phyloP scores from a whole-genome alignment of 2,888 invertebrate species.

The Busseola fusca region DNA sequence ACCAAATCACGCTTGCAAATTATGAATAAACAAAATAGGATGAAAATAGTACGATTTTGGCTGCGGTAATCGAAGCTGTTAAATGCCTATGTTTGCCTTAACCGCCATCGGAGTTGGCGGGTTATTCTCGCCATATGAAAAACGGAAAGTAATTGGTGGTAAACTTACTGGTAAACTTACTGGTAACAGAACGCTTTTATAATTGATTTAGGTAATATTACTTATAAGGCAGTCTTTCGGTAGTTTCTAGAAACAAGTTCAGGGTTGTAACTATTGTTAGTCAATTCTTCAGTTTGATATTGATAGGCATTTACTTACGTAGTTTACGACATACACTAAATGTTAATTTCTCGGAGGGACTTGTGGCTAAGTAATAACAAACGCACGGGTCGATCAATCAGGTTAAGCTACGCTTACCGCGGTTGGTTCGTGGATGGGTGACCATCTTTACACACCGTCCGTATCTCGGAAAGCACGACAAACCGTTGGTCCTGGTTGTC shows the following conservation, averaged over 20 bases:
- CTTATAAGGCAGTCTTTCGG: not conserved
- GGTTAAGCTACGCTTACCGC: too few species aligned
- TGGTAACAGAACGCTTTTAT: slow-evolving; percentile 38
- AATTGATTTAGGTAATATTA: slow-evolving; percentile 22
- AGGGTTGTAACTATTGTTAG: not conserved
- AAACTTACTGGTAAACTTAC: too few species aligned
- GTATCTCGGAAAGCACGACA: too few species aligned
- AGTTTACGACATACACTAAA: not conserved
- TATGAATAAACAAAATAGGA: slow-evolving; percentile 6
- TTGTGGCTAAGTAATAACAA: too few species aligned
- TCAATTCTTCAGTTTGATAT: too few species aligned
- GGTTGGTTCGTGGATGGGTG: too few species aligned
- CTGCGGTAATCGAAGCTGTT: slow-evolving; percentile 46
- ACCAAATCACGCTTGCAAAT: not conserved
- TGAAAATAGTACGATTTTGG: slow-evolving; percentile 25
- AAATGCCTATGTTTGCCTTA: slow-evolving; percentile 41
- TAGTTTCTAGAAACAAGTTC: not conserved
- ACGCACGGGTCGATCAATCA: too few species aligned
- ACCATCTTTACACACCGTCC: too few species aligned
- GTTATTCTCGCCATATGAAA: slow-evolving; percentile 17
- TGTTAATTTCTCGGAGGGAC: not conserved
- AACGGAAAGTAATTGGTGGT: slow-evolving; percentile 31
- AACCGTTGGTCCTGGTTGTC: too few species aligned
- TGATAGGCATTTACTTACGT: not conserved
- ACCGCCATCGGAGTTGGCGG: slow-evolving; percentile 27